These are phyloP conservation scores for Crotalus helleri DNA, from an alignment of 2,113 vertebrate species.

Conservation along the genomic window DNA sequence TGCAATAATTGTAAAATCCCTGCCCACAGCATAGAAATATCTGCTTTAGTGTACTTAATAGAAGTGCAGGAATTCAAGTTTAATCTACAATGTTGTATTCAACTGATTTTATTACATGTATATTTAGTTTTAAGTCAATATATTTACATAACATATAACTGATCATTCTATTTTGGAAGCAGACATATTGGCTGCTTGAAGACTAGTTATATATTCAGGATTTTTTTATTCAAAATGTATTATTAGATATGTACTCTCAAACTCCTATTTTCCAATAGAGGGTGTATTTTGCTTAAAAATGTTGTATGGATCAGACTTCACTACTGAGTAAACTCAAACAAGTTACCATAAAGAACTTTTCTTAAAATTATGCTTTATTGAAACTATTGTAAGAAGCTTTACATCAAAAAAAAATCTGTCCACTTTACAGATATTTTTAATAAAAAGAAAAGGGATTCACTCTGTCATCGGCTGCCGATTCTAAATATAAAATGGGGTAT, in stretches of 20 bases:
- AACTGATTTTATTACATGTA: background rate
- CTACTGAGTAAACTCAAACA: background rate
- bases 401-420: background rate
- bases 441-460: background rate
- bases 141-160: background rate
- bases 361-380: background rate
- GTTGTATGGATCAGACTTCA: background rate
- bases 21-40: background rate
- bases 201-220: conserved; percentile 40
- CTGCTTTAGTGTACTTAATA: background rate
- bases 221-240: conserved; percentile 38
- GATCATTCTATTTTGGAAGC: background rate
- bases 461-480: background rate
- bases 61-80: background rate
- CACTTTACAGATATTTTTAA: background rate
- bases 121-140: background rate
- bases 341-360: background rate
- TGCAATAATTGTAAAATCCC: background rate
- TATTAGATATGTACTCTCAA: conserved; percentile 28
- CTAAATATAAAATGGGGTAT: background rate
- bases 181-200: conserved; percentile 1
- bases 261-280: conserved; percentile 44
- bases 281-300: conserved; percentile 28
- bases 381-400: background rate
- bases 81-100: background rate